Conservation (phyloP, 2,113 vertebrate species). For the Ochotona curzoniae region DNA sequence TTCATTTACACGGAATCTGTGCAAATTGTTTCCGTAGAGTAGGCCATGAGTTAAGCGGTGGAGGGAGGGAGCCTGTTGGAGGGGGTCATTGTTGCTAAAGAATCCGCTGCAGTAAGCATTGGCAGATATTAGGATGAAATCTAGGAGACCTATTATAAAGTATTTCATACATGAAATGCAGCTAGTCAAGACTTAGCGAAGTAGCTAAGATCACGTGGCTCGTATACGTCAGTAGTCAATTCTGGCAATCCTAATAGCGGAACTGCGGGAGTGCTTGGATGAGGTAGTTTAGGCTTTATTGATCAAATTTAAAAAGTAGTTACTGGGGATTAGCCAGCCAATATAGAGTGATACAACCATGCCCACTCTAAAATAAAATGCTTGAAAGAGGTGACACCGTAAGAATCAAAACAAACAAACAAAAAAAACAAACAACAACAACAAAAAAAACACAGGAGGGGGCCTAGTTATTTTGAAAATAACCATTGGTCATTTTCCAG, state of each 20-base stretch:
- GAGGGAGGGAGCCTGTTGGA: neutral
- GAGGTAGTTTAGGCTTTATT: neutral
- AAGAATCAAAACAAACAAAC: neutral
- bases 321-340: neutral
- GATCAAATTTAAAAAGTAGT: neutral
- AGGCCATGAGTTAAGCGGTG: neutral
- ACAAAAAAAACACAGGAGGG: too few relatives aligned
- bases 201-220: neutral
- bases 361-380: neutral
- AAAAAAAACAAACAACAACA: too few relatives aligned
- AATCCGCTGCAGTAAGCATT: constrained; percentile 11
- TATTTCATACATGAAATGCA: neutral
- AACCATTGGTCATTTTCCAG: neutral
- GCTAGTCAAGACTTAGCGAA: neutral
- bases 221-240: neutral
- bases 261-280: neutral
- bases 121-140: constrained; percentile 6
- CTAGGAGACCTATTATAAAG: neutral
- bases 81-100: constrained; percentile 18
- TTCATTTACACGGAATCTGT: neutral
- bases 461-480: constrained; percentile 46
- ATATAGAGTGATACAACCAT: neutral
- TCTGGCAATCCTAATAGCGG: neutral
- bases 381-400: neutral
- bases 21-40: neutral